Percentiles rank a stretch among this genome's conserved stretches.
Evolutionary conservation across 2,888 invertebrate genomes (phyloP).

Genomic region (Osmoderma eremita): DNA sequence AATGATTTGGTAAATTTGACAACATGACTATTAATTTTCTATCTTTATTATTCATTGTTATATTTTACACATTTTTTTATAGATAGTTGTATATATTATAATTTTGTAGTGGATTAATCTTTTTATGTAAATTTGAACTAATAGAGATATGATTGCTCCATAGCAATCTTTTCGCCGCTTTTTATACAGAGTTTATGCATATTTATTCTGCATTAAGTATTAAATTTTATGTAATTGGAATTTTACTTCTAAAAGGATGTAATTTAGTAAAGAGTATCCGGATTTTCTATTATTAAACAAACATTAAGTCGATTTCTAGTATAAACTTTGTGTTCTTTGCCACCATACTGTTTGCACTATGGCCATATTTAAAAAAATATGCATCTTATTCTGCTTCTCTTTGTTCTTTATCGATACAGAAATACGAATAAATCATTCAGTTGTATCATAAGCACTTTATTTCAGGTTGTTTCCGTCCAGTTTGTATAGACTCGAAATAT

Average conservation of each 20-base stretch:
- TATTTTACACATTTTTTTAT: not conserved
- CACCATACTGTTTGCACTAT: too few relatives aligned
- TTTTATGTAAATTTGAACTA: slow-evolving; percentile 18
- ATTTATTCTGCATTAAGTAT: slow-evolving; percentile 21
- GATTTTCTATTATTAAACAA: too few relatives aligned
- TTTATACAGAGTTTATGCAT: slow-evolving; percentile 30
- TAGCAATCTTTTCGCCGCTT: slow-evolving; percentile 33
- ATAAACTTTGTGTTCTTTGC: too few relatives aligned
- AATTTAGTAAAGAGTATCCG: too few relatives aligned
- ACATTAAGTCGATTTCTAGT: too few relatives aligned
- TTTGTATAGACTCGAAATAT: not conserved
- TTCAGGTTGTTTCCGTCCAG: slow-evolving; percentile 17
- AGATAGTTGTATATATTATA: not conserved
- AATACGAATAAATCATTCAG: too few relatives aligned
- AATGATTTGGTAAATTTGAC: not conserved
- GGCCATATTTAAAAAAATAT: too few relatives aligned
- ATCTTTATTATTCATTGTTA: not conserved
- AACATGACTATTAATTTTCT: not conserved
- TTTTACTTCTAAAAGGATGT: slow-evolving; percentile 3
- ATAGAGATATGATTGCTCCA: not conserved
- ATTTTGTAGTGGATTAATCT: slow-evolving; percentile 3
- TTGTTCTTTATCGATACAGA: not conserved
- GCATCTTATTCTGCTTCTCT: not conserved
- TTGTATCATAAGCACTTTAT: not conserved
- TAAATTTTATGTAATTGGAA: slow-evolving; percentile 13